Evolutionary conservation across 2,797 vertebrate species (phyloP).

Genomic region (Crocidura indochinensis): DNA sequence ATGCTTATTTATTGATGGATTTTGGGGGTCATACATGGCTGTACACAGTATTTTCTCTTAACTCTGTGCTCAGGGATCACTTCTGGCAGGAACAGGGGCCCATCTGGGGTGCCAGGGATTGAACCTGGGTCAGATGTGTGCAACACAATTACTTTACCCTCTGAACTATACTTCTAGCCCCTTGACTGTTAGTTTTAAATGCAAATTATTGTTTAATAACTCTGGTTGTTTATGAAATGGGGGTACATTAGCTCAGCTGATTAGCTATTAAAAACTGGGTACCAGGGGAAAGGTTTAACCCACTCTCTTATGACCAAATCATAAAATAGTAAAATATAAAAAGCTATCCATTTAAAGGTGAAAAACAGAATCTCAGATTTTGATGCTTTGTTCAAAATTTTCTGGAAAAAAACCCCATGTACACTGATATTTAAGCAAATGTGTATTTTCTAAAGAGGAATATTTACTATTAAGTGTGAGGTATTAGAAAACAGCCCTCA

Average conservation of each 20-base stretch:
- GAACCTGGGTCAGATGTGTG: too few relatives aligned
- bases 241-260: slow-evolving; percentile 22
- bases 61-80: too few relatives aligned
- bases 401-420: background rate
- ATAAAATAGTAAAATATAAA: background rate
- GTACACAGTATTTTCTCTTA: too few relatives aligned
- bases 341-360: background rate
- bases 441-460: background rate
- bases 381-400: slow-evolving; percentile 11
- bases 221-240: slow-evolving; percentile 64
- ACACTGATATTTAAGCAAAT: background rate
- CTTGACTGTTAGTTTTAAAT: slow-evolving; percentile 1
- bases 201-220: slow-evolving; percentile 8
- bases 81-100: too few relatives aligned
- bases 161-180: too few relatives aligned
- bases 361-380: background rate
- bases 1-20: background rate
- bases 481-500: background rate
- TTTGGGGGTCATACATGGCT: too few relatives aligned
- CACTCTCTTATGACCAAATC: slow-evolving; percentile 20
- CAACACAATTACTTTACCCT: too few relatives aligned
- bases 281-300: background rate
- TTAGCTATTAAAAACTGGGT: slow-evolving; percentile 11
- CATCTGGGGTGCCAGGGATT: too few relatives aligned
- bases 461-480: background rate